Evolutionary conservation across 2,888 invertebrate genomes (phyloP).

Genomic region (Scotopteryx bipunctaria): DNA sequence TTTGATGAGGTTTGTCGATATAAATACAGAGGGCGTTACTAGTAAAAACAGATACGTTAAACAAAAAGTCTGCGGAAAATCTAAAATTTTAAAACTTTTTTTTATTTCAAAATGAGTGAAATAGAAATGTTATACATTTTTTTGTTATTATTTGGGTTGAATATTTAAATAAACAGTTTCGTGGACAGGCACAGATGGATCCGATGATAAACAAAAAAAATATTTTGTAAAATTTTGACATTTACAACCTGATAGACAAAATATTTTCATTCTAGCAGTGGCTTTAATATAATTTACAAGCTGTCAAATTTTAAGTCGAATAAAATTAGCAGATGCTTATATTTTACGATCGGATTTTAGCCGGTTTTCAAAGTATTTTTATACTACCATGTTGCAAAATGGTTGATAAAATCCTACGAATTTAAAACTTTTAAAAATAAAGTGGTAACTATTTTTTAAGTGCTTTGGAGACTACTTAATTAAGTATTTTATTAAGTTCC

Average conservation of each 20-base stretch:
- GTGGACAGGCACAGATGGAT: too few species aligned
- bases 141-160: too few species aligned
- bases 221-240: neutral
- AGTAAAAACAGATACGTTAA: too few species aligned
- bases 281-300: conserved; percentile 28
- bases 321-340: conserved; percentile 23
- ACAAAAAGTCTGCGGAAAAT: too few species aligned
- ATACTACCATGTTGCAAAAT: neutral
- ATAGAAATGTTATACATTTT: too few species aligned
- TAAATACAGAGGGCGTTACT: conserved; percentile 14
- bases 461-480: too few species aligned
- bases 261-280: conserved; percentile 23
- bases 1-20: neutral
- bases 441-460: too few species aligned
- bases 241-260: conserved; percentile 25
- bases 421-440: too few species aligned
- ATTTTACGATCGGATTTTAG: conserved; percentile 31
- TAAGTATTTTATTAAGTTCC: too few species aligned
- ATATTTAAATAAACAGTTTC: too few species aligned
- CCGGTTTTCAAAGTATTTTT: conserved; percentile 6
- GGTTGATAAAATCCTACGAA: too few species aligned
- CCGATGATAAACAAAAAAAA: neutral
- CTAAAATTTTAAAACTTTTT: too few species aligned
- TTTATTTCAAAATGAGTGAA: neutral
- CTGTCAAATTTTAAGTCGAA: conserved; percentile 30